Evolutionary conservation across 2,888 invertebrate genomes (phyloP), one percentile per base, ranked within the genome.

Genomic region (Eilema griseolum): DNA sequence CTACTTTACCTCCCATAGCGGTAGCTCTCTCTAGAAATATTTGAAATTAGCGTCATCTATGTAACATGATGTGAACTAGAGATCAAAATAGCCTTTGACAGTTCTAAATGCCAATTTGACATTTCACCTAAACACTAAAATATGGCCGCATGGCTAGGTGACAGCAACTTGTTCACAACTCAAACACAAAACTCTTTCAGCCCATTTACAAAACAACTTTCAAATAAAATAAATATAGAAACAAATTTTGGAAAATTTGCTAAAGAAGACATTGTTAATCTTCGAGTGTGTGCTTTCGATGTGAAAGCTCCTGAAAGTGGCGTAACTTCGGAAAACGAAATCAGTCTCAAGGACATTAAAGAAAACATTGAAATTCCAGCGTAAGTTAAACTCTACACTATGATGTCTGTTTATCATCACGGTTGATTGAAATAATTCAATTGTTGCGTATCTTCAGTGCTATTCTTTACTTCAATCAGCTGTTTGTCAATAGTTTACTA

Each of bases 61-160:
- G 71, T 2, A 59, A 59, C 61, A 71, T 61, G 67, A 28, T 26
- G 61, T 24, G 61, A 76, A 60, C 62, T 71, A 62, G n/a, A 2
- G n/a, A n/a, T 16, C 31, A 14, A 20, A 56, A 23, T 66, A 41
- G 3, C 16, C 12, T 31, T 23, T 33, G 64, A 52, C 52, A 14
- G 64, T 3, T 7, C 3, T 10, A 20, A 20, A 3, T 23, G 64
- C 52, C 64, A 65, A 68, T 79, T 33, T 76, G 77, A 72, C 73
- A 79, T 73, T 75, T 79, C 70, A 41, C 52, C 41, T 66, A 69
- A 85, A 76, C 85, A 84, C 85, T 83, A 84, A 86, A 90, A 92
- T 86, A 94, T 95, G 95, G 95, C 93, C 89, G 92, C 91, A 89
- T 92, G 93, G 92, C 85, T 85, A 80, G 83, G 81, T 91, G 91